These are phyloP conservation scores for Tarsius wallacei DNA, from an alignment of 2,797 vertebrate genomes.

Conservation along the genomic window DNA sequence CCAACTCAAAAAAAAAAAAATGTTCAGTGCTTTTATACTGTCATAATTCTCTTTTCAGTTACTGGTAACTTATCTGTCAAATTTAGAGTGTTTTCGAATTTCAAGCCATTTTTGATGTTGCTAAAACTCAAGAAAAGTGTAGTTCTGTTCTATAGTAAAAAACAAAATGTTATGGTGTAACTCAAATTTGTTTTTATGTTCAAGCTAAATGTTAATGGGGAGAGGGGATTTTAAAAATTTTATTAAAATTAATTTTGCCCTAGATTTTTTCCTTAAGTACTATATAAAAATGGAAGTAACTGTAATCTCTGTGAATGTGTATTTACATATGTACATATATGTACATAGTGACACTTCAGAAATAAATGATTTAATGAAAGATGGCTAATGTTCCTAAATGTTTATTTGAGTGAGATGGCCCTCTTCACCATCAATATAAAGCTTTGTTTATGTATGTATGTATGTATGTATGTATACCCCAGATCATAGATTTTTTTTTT, in stretches of 20 bases:
- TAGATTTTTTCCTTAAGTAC: constrained; percentile 13
- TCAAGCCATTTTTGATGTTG: constrained; percentile 46
- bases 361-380: constrained; percentile 58
- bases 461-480: neutral
- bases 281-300: neutral
- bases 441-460: neutral
- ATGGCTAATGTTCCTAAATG: constrained; percentile 3
- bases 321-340: neutral
- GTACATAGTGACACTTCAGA: neutral
- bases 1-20: neutral
- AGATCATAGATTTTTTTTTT: constrained; percentile 55
- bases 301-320: neutral
- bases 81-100: constrained; percentile 55
- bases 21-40: neutral
- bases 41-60: constrained; percentile 60
- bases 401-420: neutral
- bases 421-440: neutral
- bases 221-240: constrained; percentile 39
- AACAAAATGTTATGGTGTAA: constrained; percentile 27
- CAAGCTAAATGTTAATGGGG: constrained; percentile 15
- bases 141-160: constrained; percentile 8
- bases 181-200: constrained; percentile 49
- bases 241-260: constrained; percentile 40
- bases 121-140: constrained; percentile 48
- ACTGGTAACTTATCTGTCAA: constrained; percentile 1